Percentiles rank a stretch among this genome's conserved stretches.
Conservation (phyloP, 2,797 vertebrate genomes). For the Acanthurus leucopareius region DNA sequence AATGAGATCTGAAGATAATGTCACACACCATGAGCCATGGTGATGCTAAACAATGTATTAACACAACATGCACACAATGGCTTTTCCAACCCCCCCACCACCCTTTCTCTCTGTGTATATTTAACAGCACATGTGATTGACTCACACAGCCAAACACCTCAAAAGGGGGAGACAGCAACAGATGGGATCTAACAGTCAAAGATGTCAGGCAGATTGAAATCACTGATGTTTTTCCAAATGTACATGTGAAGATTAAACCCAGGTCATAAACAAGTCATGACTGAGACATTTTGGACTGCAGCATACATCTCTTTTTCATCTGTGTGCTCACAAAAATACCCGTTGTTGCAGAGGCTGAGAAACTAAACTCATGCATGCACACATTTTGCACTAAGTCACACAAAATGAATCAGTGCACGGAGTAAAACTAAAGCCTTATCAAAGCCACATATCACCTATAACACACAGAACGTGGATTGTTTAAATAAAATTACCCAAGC, state of each 20-base stretch:
- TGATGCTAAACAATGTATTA: conserved; percentile 14
- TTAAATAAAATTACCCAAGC: not conserved
- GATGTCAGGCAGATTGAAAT: conserved; percentile 23
- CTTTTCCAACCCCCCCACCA: not conserved
- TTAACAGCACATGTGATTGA: conserved; percentile 49
- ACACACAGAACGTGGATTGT: not conserved
- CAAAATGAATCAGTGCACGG: not conserved
- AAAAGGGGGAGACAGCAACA: conserved; percentile 25
- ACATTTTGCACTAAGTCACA: not conserved
- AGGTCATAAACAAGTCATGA: not conserved
- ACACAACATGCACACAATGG: conserved; percentile 27
- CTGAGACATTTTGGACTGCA: conserved; percentile 6
- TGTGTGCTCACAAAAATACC: not conserved
- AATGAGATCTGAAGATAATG: conserved; percentile 35
- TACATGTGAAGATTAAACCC: not conserved
- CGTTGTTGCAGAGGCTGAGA: conserved; percentile 14
- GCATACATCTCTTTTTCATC: not conserved
- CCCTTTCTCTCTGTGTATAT: conserved; percentile 22
- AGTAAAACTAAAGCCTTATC: conserved; percentile 6
- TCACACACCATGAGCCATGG: conserved; percentile 4
- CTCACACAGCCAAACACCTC: conserved; percentile 50
- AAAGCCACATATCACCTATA: not conserved
- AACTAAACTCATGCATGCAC: conserved; percentile 7
- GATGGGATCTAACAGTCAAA: conserved; percentile 32
- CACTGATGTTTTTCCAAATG: not conserved